Evolutionary conservation across 37 sponge, comb jelly and placozoan species (phyloP).

Genomic region (Eunapius fragilis): DNA sequence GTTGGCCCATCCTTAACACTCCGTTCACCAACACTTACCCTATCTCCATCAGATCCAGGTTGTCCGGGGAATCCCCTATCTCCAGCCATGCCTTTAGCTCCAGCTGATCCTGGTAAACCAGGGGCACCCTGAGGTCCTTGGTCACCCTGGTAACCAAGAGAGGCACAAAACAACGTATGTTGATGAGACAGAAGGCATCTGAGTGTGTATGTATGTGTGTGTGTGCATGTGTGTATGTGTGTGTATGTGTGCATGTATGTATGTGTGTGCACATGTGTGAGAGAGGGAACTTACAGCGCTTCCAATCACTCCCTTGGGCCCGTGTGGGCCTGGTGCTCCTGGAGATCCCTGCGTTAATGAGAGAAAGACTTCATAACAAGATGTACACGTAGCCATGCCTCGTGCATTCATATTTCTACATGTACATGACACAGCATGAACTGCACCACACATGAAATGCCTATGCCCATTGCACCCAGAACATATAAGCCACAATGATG

Average conservation of each 20-base stretch:
- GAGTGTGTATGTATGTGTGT: not conserved
- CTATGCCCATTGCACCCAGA: no score
- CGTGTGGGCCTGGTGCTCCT: slow-evolving; percentile 19
- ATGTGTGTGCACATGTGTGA: not conserved
- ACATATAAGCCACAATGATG: no score
- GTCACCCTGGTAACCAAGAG: slow-evolving; percentile 12
- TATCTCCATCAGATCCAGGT: slow-evolving; percentile 49
- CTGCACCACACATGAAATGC: no score
- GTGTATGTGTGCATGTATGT: not conserved
- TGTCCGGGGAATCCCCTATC: slow-evolving; percentile 52
- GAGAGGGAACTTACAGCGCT: not conserved
- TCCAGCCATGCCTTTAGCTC: slow-evolving; percentile 50
- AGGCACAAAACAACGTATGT: no score
- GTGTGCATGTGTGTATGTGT: no score
- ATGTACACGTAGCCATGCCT: no score
- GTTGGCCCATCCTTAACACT: not conserved
- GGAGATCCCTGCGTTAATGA: slow-evolving; percentile 4
- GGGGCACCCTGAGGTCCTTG: slow-evolving; percentile 45
- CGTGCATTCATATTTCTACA: no score
- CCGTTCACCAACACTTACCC: slow-evolving; percentile 6
- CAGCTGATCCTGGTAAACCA: slow-evolving; percentile 45
- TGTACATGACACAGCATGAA: no score
- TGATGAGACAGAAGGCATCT: no score
- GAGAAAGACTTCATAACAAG: not conserved
- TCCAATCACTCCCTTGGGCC: slow-evolving; percentile 45